Conservation (phyloP, 1,140 invertebrate species). For the Sarcophaga peregrina region DNA sequence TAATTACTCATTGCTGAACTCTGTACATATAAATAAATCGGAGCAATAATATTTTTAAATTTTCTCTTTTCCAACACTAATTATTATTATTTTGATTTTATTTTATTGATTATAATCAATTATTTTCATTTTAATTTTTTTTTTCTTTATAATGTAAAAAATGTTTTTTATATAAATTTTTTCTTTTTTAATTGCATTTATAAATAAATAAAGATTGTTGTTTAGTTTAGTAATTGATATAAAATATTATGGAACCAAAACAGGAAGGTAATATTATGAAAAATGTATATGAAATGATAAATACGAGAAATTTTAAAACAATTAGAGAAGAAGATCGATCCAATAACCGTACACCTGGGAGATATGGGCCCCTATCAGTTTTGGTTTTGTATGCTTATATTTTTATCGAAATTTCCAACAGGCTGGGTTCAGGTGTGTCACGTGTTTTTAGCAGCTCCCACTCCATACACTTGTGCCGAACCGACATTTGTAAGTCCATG, state of each 20-base stretch:
- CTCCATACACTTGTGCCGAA: conserved; percentile 65
- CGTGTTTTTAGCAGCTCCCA: conserved; percentile 74
- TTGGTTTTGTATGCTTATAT: conserved; percentile 72
- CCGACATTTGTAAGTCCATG: conserved; percentile 66
- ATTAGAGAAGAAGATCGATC: conserved; percentile 16
- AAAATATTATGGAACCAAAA: not conserved
- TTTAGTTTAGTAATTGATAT: too few relatives aligned
- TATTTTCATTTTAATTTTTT: not conserved
- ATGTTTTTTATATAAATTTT: too few relatives aligned
- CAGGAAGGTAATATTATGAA: not conserved
- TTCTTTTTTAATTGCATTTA: too few relatives aligned
- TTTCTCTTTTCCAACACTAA: too few relatives aligned
- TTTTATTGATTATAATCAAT: not conserved
- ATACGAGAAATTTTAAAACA: not conserved
- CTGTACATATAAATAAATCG: too few relatives aligned
- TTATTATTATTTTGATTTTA: too few relatives aligned
- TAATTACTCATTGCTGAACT: too few relatives aligned
- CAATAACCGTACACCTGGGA: conserved; percentile 52
- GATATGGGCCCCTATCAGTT: conserved; percentile 79
- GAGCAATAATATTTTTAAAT: too few relatives aligned
- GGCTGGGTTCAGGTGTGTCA: conserved; percentile 77
- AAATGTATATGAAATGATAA: not conserved
- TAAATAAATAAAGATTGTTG: too few relatives aligned
- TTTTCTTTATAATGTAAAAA: not conserved
- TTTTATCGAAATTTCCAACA: conserved; percentile 77